Evolutionary conservation across 2,888 invertebrate genomes (phyloP), one percentile per base, ranked within the genome.

Genomic region (Alitta virens): DNA sequence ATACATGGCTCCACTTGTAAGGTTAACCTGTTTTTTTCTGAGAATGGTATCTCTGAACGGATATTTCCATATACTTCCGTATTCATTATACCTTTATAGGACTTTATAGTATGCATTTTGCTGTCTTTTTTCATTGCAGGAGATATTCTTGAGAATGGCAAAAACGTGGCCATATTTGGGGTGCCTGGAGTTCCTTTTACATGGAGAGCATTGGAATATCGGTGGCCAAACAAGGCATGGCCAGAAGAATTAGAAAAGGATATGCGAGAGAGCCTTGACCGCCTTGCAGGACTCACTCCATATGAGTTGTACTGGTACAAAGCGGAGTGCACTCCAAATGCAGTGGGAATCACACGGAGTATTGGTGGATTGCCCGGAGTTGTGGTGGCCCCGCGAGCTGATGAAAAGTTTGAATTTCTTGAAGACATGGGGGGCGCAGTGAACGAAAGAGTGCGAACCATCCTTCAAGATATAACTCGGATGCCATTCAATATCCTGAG

Each of bases 351-450:
- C 12, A 56, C 54, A 1, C 56, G 65, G n/a, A 57, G 50, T 25
- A 14, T 67, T 7, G 68, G 68, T 1, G 68, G 68, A 2, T 38
- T 68, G 0, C 63, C 66, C 2, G 60, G 66, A 1, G 51, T 53
- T 25, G 51, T 57, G 12, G 42, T 18, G 5, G 18, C 38, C 14
- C 25, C 56, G 1, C 49, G 61, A 24, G 61, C 63, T 0, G 46
- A 61, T n/a, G 67, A 67, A 50, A 68, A 67, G 49, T 64, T 63
- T 33, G 68, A 68, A 16, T 68, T 67, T 16, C 24, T 67, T 18
- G 66, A 68, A 42, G 68, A 64, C 23, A 23, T 68, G 43, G 68
- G 66, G 1, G 53, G 57, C 12, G 52, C 66, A 12, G 52, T 52
- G 26, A 68, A 68, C 57, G 27, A 57, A 38, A n/a, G 12, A 23